phyloP scores from a whole-genome alignment of 64 coral and sea anemone genomes.

The Trachythela sp. region DNA sequence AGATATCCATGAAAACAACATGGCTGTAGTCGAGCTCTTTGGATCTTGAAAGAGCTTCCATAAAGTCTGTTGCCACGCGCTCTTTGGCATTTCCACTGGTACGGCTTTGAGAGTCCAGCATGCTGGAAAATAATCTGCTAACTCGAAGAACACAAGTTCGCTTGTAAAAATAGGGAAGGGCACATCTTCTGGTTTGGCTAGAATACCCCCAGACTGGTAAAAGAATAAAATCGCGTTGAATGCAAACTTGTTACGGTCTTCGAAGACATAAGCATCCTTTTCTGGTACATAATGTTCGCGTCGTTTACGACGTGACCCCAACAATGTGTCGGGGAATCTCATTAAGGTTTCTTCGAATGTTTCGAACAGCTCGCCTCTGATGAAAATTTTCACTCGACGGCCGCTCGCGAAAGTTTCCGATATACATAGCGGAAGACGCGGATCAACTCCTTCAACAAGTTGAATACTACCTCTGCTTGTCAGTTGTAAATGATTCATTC shows the following conservation, averaged over 20 bases:
- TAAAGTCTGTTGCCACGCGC: not conserved
- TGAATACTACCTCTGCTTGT: not conserved
- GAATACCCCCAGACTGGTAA: constrained; percentile 81
- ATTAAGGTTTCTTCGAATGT: constrained; percentile 71
- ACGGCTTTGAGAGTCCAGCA: constrained; percentile 57
- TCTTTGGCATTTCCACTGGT: constrained; percentile 6
- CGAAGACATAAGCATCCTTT: constrained; percentile 77
- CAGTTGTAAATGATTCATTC: not conserved
- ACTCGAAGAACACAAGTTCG: constrained; percentile 78
- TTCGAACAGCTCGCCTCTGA: constrained; percentile 74
- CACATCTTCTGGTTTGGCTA: constrained; percentile 62
- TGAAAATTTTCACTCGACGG: constrained; percentile 67
- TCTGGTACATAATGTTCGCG: constrained; percentile 48
- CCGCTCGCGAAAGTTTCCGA: not conserved
- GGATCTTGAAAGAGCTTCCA: not conserved
- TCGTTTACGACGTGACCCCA: constrained; percentile 65
- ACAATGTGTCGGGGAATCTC: constrained; percentile 73
- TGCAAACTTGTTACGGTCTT: constrained; percentile 73
- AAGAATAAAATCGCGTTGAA: constrained; percentile 93
- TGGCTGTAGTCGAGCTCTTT: not conserved
- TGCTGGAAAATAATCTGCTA: constrained; percentile 52
- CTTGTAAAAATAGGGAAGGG: constrained; percentile 58
- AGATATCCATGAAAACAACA: not conserved
- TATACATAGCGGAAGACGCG: not conserved
- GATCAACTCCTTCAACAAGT: not conserved